Conservation (phyloP, 2,888 invertebrate genomes). For the Andrena praecox region DNA sequence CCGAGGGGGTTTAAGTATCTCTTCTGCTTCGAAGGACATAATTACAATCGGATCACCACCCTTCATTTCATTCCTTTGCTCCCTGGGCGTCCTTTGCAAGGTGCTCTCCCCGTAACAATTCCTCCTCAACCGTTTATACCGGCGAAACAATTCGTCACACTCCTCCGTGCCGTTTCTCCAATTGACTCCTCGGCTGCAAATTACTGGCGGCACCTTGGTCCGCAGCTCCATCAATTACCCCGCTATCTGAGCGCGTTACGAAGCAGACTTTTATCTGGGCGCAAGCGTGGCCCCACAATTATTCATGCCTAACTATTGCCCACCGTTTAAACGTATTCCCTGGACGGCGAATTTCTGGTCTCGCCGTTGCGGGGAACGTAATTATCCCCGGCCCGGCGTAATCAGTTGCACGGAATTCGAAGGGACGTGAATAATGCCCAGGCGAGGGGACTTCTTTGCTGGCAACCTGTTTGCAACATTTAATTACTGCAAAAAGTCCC, state of each 20-base stretch:
- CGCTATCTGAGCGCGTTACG: not conserved
- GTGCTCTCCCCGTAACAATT: constrained; percentile 17
- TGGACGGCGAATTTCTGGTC: constrained; percentile 9
- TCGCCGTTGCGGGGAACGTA: not conserved
- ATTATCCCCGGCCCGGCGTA: constrained; percentile 39
- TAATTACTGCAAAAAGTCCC: constrained; percentile 27
- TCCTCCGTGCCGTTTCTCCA: not conserved
- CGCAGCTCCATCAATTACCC: constrained; percentile 10
- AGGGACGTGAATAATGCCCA: constrained; percentile 3
- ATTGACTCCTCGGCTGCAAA: constrained; percentile 8
- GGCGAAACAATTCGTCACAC: constrained; percentile 11
- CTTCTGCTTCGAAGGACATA: not conserved
- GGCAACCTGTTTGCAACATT: constrained; percentile 43
- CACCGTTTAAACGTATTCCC: constrained; percentile 25
- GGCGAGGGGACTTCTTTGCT: constrained; percentile 8
- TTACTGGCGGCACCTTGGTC: constrained; percentile 2
- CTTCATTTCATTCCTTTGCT: constrained; percentile 15
- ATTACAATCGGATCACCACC: not conserved
- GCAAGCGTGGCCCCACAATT: constrained; percentile 14
- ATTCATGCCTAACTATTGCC: constrained; percentile 14
- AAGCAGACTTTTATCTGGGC: constrained; percentile 10
- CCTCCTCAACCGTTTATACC: constrained; percentile 7
- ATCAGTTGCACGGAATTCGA: constrained; percentile 36
- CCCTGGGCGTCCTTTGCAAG: not conserved
- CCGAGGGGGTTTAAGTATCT: constrained; percentile 9